Evolutionary conservation across 53 echinoderm and acorn worm genomes (phyloP), one percentile per base, ranked within the genome.

Genomic region (Luidia sarsii): DNA sequence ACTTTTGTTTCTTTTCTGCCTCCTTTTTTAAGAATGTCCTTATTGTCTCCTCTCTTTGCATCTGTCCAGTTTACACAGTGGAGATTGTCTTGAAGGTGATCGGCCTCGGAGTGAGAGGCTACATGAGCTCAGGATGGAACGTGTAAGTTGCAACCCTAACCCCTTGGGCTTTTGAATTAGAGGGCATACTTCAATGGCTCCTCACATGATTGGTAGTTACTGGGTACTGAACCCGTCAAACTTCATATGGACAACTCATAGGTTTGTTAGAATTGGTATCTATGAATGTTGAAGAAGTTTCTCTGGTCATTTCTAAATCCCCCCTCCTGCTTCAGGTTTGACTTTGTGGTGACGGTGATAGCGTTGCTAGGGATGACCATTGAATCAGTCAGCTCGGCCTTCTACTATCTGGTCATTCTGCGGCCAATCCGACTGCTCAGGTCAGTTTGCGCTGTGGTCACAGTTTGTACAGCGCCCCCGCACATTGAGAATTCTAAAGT

Each of bases 281-380:
- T 41, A 11, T 6, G 11, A 6, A 7, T 41, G 11, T 41, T 41
- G 41, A 41, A 41, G 41, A 27, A 16, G 27, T 63, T 39, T 66
- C 37, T 16, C 37, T 38, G 38, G 13, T 33, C 37, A 34, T 32
- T 7, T 41, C 41, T 41, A n/a, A n/a, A n/a, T n/a, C n/a, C n/a
- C n/a, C n/a, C n/a, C n/a, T n/a, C n/a, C n/a, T n/a, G n/a, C 41
- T 41, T 41, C 85, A 96, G 96, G 67, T 96, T 96, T 90, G 96
- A 96, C 59, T 96, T 93, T 80, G 39, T 85, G 10, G 88, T 96
- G 72, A 96, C 96, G 7, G 70, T 83, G 7, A 64, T 83, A 18
- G 92, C 96, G 8, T 57, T 96, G 29, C 65, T 82, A 1, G 93
- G 96, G n/a, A 88, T 96, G 21, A 43, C 93, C 48, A 70, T 67